Evolutionary conservation across 2,888 invertebrate genomes (phyloP).

Genomic region (Trichopoda pennipes): DNA sequence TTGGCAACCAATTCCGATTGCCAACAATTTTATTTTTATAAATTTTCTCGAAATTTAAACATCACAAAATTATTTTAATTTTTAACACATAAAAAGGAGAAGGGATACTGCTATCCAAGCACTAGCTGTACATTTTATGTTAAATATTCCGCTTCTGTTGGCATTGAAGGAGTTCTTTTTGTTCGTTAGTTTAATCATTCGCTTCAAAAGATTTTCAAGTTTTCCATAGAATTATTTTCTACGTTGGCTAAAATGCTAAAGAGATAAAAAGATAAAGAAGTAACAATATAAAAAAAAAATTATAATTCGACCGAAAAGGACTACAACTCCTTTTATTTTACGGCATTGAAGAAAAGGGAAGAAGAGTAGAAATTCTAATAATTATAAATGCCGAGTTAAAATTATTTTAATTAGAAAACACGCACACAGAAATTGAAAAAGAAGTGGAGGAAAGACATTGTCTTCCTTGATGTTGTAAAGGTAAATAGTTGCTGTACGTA

Average conservation of each 20-base stretch:
- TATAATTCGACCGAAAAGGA: slow-evolving; percentile 1
- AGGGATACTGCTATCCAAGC: too few relatives aligned
- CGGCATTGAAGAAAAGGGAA: neutral
- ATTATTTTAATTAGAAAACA: neutral
- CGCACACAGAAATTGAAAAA: neutral
- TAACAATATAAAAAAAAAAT: slow-evolving; percentile 1
- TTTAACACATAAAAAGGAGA: too few relatives aligned
- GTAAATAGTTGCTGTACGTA: too few relatives aligned
- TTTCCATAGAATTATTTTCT: neutral
- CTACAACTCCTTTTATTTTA: slow-evolving; percentile 19
- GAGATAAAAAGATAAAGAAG: neutral
- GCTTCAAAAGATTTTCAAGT: neutral
- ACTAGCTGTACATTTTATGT: neutral
- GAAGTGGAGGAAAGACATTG: neutral
- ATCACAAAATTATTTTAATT: too few relatives aligned
- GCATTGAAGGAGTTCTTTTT: neutral
- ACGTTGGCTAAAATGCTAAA: neutral
- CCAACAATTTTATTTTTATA: too few relatives aligned
- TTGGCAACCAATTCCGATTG: too few relatives aligned
- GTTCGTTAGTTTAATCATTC: neutral
- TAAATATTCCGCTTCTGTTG: neutral
- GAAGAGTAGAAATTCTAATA: neutral
- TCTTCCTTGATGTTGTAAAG: neutral
- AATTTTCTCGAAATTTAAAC: too few relatives aligned
- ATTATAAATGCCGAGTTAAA: slow-evolving; percentile 20